Base-by-base conservation (phyloP, 1,140 invertebrate species). In the Drosophila novamexicana region DNA sequence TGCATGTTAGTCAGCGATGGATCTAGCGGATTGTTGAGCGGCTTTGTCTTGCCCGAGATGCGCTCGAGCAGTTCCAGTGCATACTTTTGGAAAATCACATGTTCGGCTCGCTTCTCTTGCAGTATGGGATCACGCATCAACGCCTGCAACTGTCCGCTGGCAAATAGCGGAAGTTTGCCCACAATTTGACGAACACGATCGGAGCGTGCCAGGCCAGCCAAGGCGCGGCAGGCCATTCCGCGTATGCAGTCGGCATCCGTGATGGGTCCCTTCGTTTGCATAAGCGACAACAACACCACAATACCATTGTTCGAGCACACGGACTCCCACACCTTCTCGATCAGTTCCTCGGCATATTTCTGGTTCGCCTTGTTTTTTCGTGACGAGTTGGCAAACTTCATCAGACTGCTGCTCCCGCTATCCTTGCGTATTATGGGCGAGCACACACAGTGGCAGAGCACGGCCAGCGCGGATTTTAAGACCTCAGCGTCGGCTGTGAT, bases 121-220 rank as follows among this genome's bases (percentile, higher is more conserved):
- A 99, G 93, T 70, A 97, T 98, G 29, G 99, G 98, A 93, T 99
- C 98, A 73, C 97, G 96, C 97, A 99, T 99, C 22, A 99, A 93
- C 49, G 95, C 95, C 93, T 99, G 98, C 68, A 99, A 94, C 88
- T 98, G 97, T 8, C 97, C 97, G 90, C 96, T 97, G 34, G 97
- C 98, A 93, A 99, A 98, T 52, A 99, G 94, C 6, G 98, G 98
- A 47, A 99, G 94, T 93, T 99, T 99, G 80, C 97, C 96, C 52
- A 99, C 96, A 79, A 99, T 99, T 93, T 99, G 98, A 8, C 97
- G 93, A 0, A 99, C 97, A 49, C 96, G 97, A 91, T 98, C 96
- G 73, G 97, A 98, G 29, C 98, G 93, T 4, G 98, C 97, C 34
- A 99, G 93, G 2, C 98, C 99, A 59, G 97, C 96, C 14, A 99